Conservation (phyloP, 2,888 invertebrate species). For the Tridacna crocea region DNA sequence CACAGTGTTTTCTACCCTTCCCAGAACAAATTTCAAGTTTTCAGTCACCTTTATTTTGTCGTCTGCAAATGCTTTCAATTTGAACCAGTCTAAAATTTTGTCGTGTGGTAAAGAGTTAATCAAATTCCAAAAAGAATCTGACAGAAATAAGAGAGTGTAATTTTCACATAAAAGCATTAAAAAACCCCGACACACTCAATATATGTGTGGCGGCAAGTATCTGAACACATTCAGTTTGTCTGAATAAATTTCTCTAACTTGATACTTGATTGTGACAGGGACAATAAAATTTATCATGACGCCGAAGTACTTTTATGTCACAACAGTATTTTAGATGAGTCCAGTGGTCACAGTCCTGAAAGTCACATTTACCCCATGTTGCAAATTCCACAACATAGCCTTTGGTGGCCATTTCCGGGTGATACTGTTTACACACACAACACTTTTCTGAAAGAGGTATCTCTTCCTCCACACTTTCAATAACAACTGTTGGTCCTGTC, state of each 20-base stretch:
- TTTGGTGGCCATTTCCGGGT: constrained; percentile 50
- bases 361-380: constrained; percentile 64
- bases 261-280: constrained; percentile 56
- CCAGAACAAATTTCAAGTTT: too few relatives aligned
- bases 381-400: constrained; percentile 63
- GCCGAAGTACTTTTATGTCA: constrained; percentile 55
- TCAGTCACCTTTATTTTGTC: too few relatives aligned
- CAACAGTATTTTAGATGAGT: constrained; percentile 62
- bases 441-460: constrained; percentile 56
- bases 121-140: too few relatives aligned
- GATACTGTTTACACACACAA: constrained; percentile 61
- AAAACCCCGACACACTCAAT: too few relatives aligned
- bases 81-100: too few relatives aligned
- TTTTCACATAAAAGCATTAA: too few relatives aligned
- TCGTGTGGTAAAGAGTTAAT: too few relatives aligned
- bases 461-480: constrained; percentile 59
- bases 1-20: too few relatives aligned
- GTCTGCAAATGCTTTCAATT: too few relatives aligned
- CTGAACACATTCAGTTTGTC: too few relatives aligned
- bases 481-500: constrained; percentile 50
- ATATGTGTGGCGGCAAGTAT: too few relatives aligned
- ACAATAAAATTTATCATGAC: constrained; percentile 61
- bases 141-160: too few relatives aligned
- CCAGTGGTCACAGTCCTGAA: constrained; percentile 56
- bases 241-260: not conserved